Evolutionary conservation across 2,113 vertebrate species (phyloP).

Genomic region (Desmodus rotundus): DNA sequence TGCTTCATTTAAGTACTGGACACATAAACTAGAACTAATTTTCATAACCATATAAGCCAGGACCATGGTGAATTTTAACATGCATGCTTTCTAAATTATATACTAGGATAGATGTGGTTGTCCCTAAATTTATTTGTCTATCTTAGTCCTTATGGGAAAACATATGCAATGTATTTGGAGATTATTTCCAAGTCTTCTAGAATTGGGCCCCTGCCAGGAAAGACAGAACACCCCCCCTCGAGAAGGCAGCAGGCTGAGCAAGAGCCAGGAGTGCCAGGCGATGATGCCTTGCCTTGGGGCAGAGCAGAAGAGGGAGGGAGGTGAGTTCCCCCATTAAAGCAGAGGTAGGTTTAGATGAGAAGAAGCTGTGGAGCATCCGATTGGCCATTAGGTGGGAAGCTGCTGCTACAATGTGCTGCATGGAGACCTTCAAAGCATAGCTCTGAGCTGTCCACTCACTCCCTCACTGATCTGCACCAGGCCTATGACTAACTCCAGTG

Average conservation of each 20-base stretch:
- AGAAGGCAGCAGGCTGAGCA: neutral
- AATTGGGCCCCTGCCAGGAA: neutral
- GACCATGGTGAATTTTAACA: neutral
- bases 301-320: neutral
- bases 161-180: neutral
- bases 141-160: neutral
- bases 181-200: neutral
- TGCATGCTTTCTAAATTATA: neutral
- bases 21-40: neutral
- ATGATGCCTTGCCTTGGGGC: neutral
- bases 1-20: neutral
- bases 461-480: neutral
- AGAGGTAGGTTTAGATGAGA: neutral
- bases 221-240: neutral
- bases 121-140: neutral
- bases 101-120: neutral
- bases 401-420: neutral
- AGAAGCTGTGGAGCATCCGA: neutral
- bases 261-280: neutral
- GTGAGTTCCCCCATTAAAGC: neutral
- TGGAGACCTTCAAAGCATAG: neutral
- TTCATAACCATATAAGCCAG: neutral
- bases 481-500: neutral
- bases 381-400: neutral
- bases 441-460: neutral